Conservation (phyloP, 2,888 invertebrate genomes). For the Drosophila borealis region DNA sequence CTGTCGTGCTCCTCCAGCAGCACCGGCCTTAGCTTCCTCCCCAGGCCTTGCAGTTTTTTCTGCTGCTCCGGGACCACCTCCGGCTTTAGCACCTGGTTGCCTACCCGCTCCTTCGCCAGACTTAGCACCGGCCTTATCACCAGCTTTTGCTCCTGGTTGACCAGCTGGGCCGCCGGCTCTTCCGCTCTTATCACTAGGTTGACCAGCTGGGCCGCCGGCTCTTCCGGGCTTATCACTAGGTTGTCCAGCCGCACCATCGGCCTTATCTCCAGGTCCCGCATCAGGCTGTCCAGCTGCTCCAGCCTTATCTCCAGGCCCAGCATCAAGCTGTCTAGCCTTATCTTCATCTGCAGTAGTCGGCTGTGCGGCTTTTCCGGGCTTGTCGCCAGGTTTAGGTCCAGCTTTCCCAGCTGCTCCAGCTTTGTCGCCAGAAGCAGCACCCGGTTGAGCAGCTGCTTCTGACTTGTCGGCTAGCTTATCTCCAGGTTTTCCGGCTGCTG, state of each 20-base stretch:
- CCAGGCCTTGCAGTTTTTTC: background rate
- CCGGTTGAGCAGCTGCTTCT: slow-evolving; percentile 4
- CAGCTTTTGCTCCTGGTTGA: slow-evolving; percentile 1
- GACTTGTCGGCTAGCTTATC: background rate
- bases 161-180: background rate
- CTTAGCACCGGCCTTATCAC: slow-evolving; percentile 11
- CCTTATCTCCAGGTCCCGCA: background rate
- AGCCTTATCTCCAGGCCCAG: background rate
- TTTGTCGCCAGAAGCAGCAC: background rate
- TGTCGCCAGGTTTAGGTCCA: slow-evolving; percentile 1
- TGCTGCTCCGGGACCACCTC: slow-evolving; percentile 1
- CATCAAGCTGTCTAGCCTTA: background rate
- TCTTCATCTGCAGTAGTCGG: too few relatives aligned
- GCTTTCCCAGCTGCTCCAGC: background rate
- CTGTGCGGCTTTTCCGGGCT: background rate
- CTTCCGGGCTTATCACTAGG: background rate
- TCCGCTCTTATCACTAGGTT: background rate
- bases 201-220: background rate
- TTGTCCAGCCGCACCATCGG: background rate
- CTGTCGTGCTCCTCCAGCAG: slow-evolving; percentile 1
- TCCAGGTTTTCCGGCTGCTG: background rate
- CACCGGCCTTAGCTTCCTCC: background rate
- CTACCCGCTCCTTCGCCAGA: background rate
- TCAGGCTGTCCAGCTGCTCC: background rate
- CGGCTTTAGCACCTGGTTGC: slow-evolving; percentile 4